Evolutionary conservation across 2,797 vertebrate genomes (phyloP).

Genomic region (Spondyliosoma cantharus): DNA sequence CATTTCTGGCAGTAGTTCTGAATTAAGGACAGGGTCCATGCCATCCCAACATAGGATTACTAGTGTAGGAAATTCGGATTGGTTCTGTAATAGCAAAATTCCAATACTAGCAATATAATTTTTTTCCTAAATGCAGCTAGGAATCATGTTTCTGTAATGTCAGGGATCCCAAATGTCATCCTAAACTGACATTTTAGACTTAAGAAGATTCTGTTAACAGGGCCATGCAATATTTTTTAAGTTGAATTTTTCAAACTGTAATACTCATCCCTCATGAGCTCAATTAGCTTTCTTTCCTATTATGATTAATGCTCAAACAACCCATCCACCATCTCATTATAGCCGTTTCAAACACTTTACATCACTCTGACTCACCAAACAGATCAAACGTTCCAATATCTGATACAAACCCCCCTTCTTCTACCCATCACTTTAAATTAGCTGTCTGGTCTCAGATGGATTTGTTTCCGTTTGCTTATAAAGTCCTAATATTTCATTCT

Average conservation of each 20-base stretch:
- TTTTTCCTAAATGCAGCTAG: too few species aligned
- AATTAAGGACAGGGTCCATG: too few species aligned
- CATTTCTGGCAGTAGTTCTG: too few species aligned
- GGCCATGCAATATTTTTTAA: not conserved
- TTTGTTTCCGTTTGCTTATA: slow-evolving; percentile 70
- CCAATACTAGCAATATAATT: too few species aligned
- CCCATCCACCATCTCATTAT: slow-evolving; percentile 37
- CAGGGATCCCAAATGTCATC: too few species aligned
- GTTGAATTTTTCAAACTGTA: slow-evolving; percentile 15
- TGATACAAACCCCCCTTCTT: slow-evolving; percentile 49
- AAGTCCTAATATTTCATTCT: slow-evolving; percentile 61
- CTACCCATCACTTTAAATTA: slow-evolving; percentile 67
- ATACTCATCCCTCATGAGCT: slow-evolving; percentile 10
- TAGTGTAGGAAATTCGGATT: too few species aligned
- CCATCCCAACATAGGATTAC: too few species aligned
- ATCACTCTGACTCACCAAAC: slow-evolving; percentile 48
- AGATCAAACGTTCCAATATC: slow-evolving; percentile 60
- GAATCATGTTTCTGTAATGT: too few species aligned
- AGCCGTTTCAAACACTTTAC: slow-evolving; percentile 55
- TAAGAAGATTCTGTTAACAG: too few species aligned
- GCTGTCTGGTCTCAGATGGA: slow-evolving; percentile 64
- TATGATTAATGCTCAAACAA: slow-evolving; percentile 52
- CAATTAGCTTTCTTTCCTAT: slow-evolving; percentile 3
- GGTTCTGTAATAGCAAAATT: too few species aligned
- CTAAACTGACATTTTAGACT: too few species aligned